phyloP scores from a whole-genome alignment of 2,113 vertebrate genomes.

The Castor canadensis region DNA sequence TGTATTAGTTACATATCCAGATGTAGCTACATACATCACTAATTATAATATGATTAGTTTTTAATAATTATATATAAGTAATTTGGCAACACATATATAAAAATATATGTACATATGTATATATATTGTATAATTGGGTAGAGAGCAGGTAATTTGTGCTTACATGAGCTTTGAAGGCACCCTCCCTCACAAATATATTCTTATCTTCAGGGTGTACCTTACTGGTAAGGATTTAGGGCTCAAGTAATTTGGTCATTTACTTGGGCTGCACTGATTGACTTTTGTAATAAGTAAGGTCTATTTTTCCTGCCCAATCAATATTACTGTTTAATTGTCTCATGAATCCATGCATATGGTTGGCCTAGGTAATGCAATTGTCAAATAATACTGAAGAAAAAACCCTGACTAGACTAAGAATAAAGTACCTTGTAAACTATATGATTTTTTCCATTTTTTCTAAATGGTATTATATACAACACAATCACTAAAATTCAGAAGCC shows the following conservation, averaged over 20 bases:
- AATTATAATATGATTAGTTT: too few species aligned
- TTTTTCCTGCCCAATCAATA: neutral
- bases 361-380: neutral
- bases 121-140: neutral
- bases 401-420: constrained; percentile 31
- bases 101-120: neutral
- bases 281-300: neutral
- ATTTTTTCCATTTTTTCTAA: neutral
- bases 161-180: neutral
- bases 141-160: neutral
- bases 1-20: neutral
- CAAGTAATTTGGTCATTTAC: neutral
- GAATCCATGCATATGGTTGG: neutral
- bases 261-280: neutral
- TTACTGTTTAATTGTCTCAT: neutral
- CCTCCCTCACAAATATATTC: neutral
- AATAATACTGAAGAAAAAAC: neutral
- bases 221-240: neutral
- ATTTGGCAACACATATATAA: too few species aligned
- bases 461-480: neutral
- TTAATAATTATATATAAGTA: too few species aligned
- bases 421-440: neutral
- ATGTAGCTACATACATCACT: neutral
- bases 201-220: neutral
- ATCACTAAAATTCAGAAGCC: neutral